Percentiles rank a stretch among this genome's conserved stretches.
Conservation (phyloP, 2,888 invertebrate species). For the Drosophila colorata region DNA sequence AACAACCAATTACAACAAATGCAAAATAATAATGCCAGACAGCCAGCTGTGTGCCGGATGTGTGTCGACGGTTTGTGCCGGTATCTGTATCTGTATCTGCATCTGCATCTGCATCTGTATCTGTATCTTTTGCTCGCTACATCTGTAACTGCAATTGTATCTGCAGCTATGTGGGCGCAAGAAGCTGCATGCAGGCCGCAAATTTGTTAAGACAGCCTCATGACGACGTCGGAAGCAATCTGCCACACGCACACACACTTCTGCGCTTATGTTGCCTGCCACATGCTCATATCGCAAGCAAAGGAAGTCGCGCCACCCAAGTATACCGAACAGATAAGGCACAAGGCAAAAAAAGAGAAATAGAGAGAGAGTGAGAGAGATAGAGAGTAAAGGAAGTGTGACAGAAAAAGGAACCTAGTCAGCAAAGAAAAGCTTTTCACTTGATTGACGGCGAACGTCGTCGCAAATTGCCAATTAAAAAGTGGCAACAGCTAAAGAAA, state of each 20-base stretch:
- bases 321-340: conserved; percentile 14
- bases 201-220: conserved; percentile 14
- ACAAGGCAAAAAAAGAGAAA: neutral
- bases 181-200: conserved; percentile 15
- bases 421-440: conserved; percentile 49
- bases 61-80: neutral
- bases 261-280: conserved; percentile 35
- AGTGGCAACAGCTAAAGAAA: conserved; percentile 18
- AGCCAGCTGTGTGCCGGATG: conserved; percentile 30
- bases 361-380: neutral
- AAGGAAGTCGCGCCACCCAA: conserved; percentile 14
- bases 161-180: conserved; percentile 27
- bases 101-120: neutral
- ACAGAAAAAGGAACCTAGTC: conserved; percentile 5
- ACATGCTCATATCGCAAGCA: conserved; percentile 13
- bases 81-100: neutral
- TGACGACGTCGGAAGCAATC: conserved; percentile 36
- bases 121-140: conserved; percentile 1
- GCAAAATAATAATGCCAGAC: conserved; percentile 39
- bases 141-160: neutral
- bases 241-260: conserved; percentile 14
- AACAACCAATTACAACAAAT: conserved; percentile 44
- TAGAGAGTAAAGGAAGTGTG: too few relatives aligned
- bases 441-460: conserved; percentile 58
- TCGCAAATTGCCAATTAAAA: conserved; percentile 72